Evolutionary conservation across 2,113 vertebrate genomes (phyloP), one percentile per base, ranked within the genome.

Genomic region (Ciconia maguari): DNA sequence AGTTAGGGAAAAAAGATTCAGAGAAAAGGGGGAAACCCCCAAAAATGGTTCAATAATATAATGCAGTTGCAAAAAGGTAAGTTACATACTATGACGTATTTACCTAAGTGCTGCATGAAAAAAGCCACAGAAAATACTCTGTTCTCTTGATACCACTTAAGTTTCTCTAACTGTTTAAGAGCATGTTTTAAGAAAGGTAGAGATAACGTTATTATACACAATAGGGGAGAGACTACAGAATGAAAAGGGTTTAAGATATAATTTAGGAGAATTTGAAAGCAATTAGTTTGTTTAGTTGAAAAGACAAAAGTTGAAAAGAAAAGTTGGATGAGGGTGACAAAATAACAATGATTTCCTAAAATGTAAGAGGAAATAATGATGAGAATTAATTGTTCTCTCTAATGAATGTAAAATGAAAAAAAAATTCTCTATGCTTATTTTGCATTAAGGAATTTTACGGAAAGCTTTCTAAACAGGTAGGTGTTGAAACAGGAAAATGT

Each of bases 21-120:
- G 26, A 61, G 26, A 1, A 65, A 86, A 81, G 18, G 0, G 68
- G 69, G 65, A 36, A 4, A 3, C 26, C 5, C 0, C 7, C 7
- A 64, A 52, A 78, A 58, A 44, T 4, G 1, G 11, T 46, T 81
- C 36, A 66, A 66, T 30, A 62, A 52, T 6, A 16, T 6, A 52
- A 72, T 6, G 16, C 1, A 54, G 12, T 66, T 94, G 32, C 42
- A 74, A 66, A 89, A 60, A 15, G 0, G 3, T 7, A 74, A 48
- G 3, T 51, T 51, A 24, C n/a, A 14, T 12, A 83, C 10, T 62
- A 46, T 24, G n/a, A 36, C 2, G 2, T 17, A 58, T 79, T 78
- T 77, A 75, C 4, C 8, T n/a, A 81, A 65, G 6, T 27, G 8
- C 6, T 87, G 36, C 13, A 57, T 19, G 4, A 19, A 55, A 61